phyloP scores from a whole-genome alignment of 2,113 vertebrate species.

The Hystrix brachyura region DNA sequence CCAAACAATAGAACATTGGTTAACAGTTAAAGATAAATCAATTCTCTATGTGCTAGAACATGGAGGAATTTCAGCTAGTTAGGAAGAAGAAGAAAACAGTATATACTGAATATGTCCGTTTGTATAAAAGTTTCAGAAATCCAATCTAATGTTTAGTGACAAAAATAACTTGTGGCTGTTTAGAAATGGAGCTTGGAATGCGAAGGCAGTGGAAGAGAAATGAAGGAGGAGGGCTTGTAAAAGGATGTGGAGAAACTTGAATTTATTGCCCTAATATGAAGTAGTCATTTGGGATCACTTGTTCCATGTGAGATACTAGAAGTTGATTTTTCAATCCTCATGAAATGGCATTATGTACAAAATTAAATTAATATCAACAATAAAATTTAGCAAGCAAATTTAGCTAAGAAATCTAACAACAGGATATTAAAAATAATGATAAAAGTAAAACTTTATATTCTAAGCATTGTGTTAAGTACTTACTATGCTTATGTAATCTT shows the following conservation, averaged over 20 bases:
- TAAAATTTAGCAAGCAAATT: neutral
- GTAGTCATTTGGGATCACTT: neutral
- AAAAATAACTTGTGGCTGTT: neutral
- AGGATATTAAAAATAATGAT: neutral
- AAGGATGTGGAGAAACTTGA: neutral
- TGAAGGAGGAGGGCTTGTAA: neutral
- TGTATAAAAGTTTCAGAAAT: neutral
- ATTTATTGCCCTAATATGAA: neutral
- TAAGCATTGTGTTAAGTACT: neutral
- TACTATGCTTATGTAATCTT: neutral
- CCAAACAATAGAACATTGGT: neutral
- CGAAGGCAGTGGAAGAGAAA: rapidly evolving
- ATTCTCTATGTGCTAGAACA: neutral
- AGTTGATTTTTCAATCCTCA: neutral
- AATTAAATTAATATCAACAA: neutral
- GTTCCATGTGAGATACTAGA: neutral
- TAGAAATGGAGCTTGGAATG: neutral
- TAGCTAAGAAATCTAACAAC: neutral
- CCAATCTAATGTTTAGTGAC: neutral
- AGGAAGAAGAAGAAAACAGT: neutral
- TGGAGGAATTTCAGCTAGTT: neutral
- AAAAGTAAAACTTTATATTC: neutral
- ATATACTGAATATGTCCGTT: neutral
- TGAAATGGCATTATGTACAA: neutral
- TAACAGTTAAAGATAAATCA: neutral